Evolutionary conservation across 2,888 invertebrate species (phyloP).

Genomic region (Clusia tigrina): DNA sequence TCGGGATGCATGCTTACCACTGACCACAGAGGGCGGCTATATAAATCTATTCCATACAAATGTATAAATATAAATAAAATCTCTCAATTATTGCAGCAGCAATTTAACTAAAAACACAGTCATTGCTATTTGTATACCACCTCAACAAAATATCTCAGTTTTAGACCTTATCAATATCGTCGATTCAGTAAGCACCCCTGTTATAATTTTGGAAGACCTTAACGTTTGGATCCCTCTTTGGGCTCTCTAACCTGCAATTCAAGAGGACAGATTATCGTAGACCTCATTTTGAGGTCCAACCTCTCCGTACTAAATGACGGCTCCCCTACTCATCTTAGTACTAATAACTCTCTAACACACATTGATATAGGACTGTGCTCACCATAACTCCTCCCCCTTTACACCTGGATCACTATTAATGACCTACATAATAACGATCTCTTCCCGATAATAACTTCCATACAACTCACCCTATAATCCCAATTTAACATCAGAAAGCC

Average conservation of each 20-base stretch:
- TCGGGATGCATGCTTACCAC: no score
- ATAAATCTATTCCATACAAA: background rate
- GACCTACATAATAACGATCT: conserved; percentile 27
- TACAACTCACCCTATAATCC: background rate
- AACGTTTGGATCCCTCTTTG: background rate
- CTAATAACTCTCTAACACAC: conserved; percentile 32
- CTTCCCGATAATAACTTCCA: conserved; percentile 25
- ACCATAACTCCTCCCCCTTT: conserved; percentile 11
- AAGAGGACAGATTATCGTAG: background rate
- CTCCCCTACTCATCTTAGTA: conserved; percentile 32
- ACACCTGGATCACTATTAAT: conserved; percentile 21
- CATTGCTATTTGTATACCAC: background rate
- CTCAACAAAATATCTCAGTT: background rate
- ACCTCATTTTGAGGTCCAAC: background rate
- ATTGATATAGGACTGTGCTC: conserved; percentile 32
- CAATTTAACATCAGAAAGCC: background rate
- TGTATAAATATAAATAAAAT: background rate
- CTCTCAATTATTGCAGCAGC: background rate
- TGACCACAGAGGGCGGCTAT: no score
- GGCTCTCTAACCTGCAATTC: background rate
- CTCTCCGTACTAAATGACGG: conserved; percentile 26
- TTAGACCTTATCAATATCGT: background rate
- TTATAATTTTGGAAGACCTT: background rate
- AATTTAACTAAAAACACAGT: background rate
- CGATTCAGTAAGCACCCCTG: background rate